phyloP scores from a whole-genome alignment of 2,888 invertebrate genomes.

The Cecidostiba fungosa region DNA sequence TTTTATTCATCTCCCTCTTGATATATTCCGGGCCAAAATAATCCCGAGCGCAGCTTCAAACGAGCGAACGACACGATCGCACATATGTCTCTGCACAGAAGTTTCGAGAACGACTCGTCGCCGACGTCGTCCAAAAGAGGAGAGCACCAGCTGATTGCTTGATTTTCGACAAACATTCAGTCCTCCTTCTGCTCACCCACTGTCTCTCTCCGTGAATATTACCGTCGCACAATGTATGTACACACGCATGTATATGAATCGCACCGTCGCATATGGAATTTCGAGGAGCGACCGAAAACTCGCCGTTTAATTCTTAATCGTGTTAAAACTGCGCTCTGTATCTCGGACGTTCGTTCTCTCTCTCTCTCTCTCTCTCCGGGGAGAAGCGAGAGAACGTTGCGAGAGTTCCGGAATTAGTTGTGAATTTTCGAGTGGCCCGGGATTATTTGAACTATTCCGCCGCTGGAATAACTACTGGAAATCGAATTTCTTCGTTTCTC shows the following conservation, averaged over 20 bases:
- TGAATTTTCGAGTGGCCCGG: slow-evolving; percentile 51
- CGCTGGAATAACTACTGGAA: slow-evolving; percentile 37
- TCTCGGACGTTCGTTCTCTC: slow-evolving; percentile 42
- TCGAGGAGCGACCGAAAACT: slow-evolving; percentile 64
- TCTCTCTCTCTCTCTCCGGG: not conserved
- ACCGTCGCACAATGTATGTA: slow-evolving; percentile 14
- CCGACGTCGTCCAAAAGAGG: slow-evolving; percentile 12
- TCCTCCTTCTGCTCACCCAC: slow-evolving; percentile 50
- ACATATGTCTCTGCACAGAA: slow-evolving; percentile 64
- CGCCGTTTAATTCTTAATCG: slow-evolving; percentile 72
- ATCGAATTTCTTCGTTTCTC: slow-evolving; percentile 32
- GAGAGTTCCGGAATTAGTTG: slow-evolving; percentile 48
- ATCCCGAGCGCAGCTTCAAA: slow-evolving; percentile 43
- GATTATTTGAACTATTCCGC: slow-evolving; percentile 59
- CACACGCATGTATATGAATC: slow-evolving; percentile 32
- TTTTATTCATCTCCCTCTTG: slow-evolving; percentile 26
- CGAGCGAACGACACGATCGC: not conserved
- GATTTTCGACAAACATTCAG: slow-evolving; percentile 75
- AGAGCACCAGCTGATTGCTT: slow-evolving; percentile 72
- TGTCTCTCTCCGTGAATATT: slow-evolving; percentile 16
- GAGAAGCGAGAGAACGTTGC: slow-evolving; percentile 2
- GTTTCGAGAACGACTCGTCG: not conserved
- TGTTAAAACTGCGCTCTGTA: slow-evolving; percentile 69
- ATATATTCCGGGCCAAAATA: slow-evolving; percentile 50
- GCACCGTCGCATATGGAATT: slow-evolving; percentile 72